Conservation (phyloP, 2,888 invertebrate species). For the Rhimphoctona megacephalus region DNA sequence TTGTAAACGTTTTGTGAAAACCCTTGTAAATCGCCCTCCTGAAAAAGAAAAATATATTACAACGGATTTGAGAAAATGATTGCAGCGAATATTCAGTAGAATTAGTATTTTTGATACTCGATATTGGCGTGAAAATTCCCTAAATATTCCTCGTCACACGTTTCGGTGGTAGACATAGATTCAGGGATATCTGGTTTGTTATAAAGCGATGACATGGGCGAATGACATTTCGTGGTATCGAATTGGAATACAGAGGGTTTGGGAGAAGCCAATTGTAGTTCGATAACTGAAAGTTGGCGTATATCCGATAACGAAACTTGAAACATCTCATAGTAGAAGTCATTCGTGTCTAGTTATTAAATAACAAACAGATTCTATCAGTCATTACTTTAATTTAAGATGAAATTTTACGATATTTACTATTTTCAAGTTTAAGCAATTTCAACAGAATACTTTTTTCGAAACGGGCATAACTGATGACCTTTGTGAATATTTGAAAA, state of each 20-base stretch:
- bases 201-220: conserved; percentile 9
- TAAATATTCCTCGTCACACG: conserved; percentile 7
- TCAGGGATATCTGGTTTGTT: conserved; percentile 23
- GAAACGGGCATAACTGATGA: no score
- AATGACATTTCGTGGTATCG: conserved; percentile 23
- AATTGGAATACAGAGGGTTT: conserved; percentile 12
- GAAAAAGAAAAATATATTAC: neutral
- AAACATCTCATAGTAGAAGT: neutral
- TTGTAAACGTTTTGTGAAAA: neutral
- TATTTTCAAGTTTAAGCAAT: neutral
- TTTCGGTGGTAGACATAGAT: neutral
- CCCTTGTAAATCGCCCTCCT: neutral
- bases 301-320: conserved; percentile 29
- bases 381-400: neutral
- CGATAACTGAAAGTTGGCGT: conserved; percentile 1
- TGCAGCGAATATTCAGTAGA: neutral
- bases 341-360: conserved; percentile 10
- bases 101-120: neutral
- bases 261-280: conserved; percentile 2
- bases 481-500: no score
- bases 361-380: conserved; percentile 5
- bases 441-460: neutral
- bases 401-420: neutral
- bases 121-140: neutral
- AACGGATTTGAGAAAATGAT: neutral